Evolutionary conservation across 2,797 vertebrate genomes (phyloP), one percentile per base, ranked within the genome.

Genomic region (Pseudopleuronectes americanus): DNA sequence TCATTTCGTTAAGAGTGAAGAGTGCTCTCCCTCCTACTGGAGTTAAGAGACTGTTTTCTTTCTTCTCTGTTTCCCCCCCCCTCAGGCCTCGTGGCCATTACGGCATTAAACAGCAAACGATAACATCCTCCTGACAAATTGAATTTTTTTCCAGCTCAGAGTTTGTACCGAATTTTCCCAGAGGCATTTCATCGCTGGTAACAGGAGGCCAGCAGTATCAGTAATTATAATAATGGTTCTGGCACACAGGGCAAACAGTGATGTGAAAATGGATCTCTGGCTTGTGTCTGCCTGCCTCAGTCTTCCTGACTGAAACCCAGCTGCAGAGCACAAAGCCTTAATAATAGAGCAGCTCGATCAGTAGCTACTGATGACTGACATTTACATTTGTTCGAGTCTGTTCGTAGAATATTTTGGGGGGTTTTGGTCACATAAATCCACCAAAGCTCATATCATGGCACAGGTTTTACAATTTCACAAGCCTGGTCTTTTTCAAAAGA

Each of bases 261-360:
- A 89, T 77, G 80, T 86, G 81, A 88, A 91, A 92, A 89, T 82
- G 73, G 87, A 87, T 88, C 82, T 92, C 91, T 93, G 90, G 86
- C 76, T 90, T 87, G 74, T 87, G 76, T 90, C 84, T 65, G 67
- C 49, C 59, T 73, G 77, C 72, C 69, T 77, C n/a, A 52, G 49
- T 38, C 60, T 74, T 74, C 69, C 69, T 77, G 75, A 58, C 56
- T 57, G 36, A 85, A 74, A 78, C 78, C 64, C 82, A 80, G 80
- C 86, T 86, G 86, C 83, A 89, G 74, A 81, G 77, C 72, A 66
- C 80, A 68, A 9, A 26, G 53, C 60, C 71, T 81, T 85, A 80
- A 88, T 85, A 89, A 88, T 79, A 81, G 16, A 86, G 60, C 76
- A 82, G 49, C 63, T 76, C 72, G 68, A 86, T 81, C 74, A 68